Evolutionary conservation across 1,140 invertebrate species (phyloP).

Genomic region (Globodera rostochiensis): DNA sequence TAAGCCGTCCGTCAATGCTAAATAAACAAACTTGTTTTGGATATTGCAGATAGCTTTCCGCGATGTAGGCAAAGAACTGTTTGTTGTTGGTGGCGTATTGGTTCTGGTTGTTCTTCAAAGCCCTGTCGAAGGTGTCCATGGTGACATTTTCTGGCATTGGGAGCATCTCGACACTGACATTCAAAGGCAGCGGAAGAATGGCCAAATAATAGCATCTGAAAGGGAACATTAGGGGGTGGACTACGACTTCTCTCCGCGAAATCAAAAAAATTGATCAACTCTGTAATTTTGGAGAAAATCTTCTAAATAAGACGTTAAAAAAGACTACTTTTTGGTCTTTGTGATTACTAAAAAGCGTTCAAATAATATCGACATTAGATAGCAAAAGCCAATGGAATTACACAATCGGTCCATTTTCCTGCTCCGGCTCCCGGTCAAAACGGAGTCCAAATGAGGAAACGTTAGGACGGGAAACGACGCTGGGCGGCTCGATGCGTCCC

Average conservation of each 20-base stretch:
- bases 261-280: not conserved
- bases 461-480: constrained; percentile 39
- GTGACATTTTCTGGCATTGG: constrained; percentile 52
- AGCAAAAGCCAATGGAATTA: constrained; percentile 24
- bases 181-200: constrained; percentile 56
- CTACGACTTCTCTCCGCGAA: too few relatives aligned
- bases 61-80: constrained; percentile 62
- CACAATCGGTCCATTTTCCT: constrained; percentile 62
- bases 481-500: constrained; percentile 54
- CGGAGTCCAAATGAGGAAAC: constrained; percentile 54
- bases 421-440: constrained; percentile 52
- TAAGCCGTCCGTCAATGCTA: not conserved
- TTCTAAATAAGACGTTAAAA: not conserved
- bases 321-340: too few relatives aligned
- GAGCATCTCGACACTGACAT: constrained; percentile 55
- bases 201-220: constrained; percentile 62
- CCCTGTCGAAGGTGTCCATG: constrained; percentile 59
- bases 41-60: constrained; percentile 56
- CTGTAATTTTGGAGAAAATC: constrained; percentile 23
- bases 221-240: not conserved
- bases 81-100: constrained; percentile 40
- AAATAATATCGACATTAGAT: not conserved
- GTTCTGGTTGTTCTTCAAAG: constrained; percentile 56
- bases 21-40: constrained; percentile 39
- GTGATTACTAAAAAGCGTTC: too few relatives aligned